Base-by-base conservation (phyloP, 2,113 vertebrate genomes). In the Azemiops feae region DNA sequence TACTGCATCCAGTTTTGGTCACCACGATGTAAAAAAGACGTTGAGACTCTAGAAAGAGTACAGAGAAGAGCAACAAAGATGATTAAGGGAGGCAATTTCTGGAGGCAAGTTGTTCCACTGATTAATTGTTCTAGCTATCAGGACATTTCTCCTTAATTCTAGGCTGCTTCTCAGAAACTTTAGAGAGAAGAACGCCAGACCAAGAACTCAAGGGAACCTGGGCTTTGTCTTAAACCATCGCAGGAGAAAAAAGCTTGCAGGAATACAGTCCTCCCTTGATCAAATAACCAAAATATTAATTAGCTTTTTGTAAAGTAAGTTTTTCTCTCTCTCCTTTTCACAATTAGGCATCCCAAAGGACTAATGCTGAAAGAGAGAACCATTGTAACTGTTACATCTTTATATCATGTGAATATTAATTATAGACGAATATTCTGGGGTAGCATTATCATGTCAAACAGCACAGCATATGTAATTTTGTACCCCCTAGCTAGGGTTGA, bases 271-370 rank as follows among this genome's bases (percentile, higher is more conserved):
- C 58, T 52, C 23, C 58, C 43, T 89, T 81, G 60, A 92, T 92
- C 89, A 74, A 94, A 64, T 93, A 93, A 0, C 94, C 34, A 88
- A 96, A 94, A 47, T 90, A 58, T 39, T 95, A n/a, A 22, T 94
- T 94, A 52, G 5, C 47, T 47, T 45, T 8, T 34, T 81, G 30
- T 5, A 6, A 34, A 91, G 85, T 0, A 55, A 1, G 2, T 74
- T 5, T 93, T 94, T 92, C 54, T 18, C 2, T 5, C 11, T 10
- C 25, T 54, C 11, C 34, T 89, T 89, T 87, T 50, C 0, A 91
- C 92, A 96, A 93, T 69, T 95, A 88, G 20, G 69, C n/a, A 89
- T 88, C 91, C 10, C 94, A 27, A 87, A 57, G 55, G 91, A n/a
- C 1, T 94, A 81, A 81, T 58, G 14, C 43, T 55, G 27, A 87